These are phyloP conservation scores for Xiphophorus birchmanni DNA, from an alignment of 2,797 vertebrate species.

Conservation along the genomic window DNA sequence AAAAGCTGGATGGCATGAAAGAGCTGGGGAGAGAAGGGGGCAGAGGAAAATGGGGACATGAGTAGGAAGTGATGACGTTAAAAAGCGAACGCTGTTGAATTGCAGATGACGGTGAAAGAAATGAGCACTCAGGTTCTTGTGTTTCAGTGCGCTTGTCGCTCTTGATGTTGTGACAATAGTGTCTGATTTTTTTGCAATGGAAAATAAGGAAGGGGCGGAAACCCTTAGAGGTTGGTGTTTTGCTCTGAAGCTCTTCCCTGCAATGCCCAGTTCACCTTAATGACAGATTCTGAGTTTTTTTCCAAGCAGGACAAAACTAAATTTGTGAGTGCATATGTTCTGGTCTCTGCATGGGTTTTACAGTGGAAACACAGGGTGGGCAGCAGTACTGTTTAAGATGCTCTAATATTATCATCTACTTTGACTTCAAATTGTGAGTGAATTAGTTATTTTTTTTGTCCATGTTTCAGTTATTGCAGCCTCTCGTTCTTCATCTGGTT, in stretches of 20 bases:
- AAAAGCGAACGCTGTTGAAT: constrained; percentile 16
- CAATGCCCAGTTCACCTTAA: constrained; percentile 31
- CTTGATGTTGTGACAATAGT: background rate
- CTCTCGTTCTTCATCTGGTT: constrained; percentile 3
- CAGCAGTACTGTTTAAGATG: background rate
- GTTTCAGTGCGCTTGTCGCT: constrained; percentile 13
- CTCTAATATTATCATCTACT: background rate
- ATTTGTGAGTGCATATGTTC: background rate
- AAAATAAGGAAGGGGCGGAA: constrained; percentile 6
- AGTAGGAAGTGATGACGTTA: constrained; percentile 56
- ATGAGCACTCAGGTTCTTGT: constrained; percentile 13
- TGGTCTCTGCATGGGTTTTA: background rate
- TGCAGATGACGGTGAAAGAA: constrained; percentile 27
- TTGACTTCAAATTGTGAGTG: background rate
- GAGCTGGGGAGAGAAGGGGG: constrained; percentile 1
- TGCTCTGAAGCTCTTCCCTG: constrained; percentile 21
- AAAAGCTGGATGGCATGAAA: constrained; percentile 50
- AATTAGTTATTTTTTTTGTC: background rate
- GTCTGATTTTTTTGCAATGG: background rate
- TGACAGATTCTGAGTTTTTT: constrained; percentile 52
- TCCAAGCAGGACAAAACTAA: constrained; percentile 12
- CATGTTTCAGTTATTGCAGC: constrained; percentile 4
- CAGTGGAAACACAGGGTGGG: background rate
- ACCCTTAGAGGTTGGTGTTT: constrained; percentile 16
- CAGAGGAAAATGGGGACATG: constrained; percentile 9